Percentiles rank a stretch among this genome's conserved stretches.
phyloP scores from a whole-genome alignment of 92 coral and sea anemone genomes.

The Isaurus tuberculatus region DNA sequence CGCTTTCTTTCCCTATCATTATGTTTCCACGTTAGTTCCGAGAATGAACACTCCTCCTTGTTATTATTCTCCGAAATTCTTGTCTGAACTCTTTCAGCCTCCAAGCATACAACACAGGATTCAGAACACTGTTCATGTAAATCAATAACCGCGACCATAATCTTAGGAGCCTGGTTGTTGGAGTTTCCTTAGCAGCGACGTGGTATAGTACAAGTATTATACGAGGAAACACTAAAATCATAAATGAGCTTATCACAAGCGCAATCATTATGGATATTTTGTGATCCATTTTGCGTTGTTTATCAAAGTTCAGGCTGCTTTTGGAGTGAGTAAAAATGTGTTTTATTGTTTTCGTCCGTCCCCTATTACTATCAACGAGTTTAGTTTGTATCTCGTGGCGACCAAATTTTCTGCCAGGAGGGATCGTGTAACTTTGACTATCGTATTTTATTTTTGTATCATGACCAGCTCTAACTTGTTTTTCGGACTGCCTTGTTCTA shows the following conservation, averaged over 20 bases:
- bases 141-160: slow-evolving; percentile 60
- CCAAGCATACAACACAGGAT: slow-evolving; percentile 70
- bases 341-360: background rate
- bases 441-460: background rate
- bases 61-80: slow-evolving; percentile 29
- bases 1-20: background rate
- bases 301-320: background rate
- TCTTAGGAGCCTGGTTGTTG: slow-evolving; percentile 42
- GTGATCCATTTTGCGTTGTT: slow-evolving; percentile 36
- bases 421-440: background rate
- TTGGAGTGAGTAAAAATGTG: background rate
- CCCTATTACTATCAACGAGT: background rate
- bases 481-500: too few species aligned
- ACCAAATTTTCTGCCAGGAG: background rate
- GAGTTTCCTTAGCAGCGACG: slow-evolving; percentile 54
- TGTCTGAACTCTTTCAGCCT: slow-evolving; percentile 63
- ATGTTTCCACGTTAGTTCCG: background rate
- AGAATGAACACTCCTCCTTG: background rate
- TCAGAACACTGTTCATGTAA: slow-evolving; percentile 56
- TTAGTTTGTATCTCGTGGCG: background rate
- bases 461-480: background rate
- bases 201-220: slow-evolving; percentile 62
- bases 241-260: slow-evolving; percentile 61
- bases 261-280: slow-evolving; percentile 61
- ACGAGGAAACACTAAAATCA: slow-evolving; percentile 62